Evolutionary conservation across 2,888 invertebrate species (phyloP), one percentile per base, ranked within the genome.

Genomic region (Lithophane socia): DNA sequence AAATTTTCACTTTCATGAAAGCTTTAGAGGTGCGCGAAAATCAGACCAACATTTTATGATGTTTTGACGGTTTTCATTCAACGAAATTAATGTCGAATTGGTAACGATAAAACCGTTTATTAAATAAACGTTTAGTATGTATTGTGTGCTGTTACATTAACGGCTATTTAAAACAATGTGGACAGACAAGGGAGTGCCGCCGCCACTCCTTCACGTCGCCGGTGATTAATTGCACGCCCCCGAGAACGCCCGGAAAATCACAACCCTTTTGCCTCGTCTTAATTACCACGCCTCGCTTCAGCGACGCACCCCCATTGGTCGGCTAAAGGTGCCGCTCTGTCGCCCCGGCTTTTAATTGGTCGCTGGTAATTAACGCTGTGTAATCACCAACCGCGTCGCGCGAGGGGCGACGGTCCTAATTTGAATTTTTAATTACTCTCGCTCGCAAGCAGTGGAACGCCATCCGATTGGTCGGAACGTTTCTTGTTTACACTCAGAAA

Each of bases 201-300:
- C 77, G 92, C 89, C 92, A 92, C 92, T 92, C 93, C 92, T 92
- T 88, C 90, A 86, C 81, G 84, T 84, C 90, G 80, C 88, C 90
- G 88, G 92, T 94, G 94, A 96, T 95, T 95, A 96, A 95, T 95
- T 92, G 93, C 92, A 93, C 95, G 94, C 91, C 92, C 91, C 88
- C 88, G 82, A 87, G 88, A 87, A 93, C 94, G 94, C 94, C 94
- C 94, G 96, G 96, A 93, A 96, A 96, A 96, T 94, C 94, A 90
- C 95, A 96, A 96, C 96, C 96, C 96, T 96, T 96, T 96, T 92
- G 92, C 89, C 52, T 87, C 85, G 92, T 95, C 93, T 96, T 96
- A 96, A 96, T 96, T 96, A 96, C 96, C 95, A 95, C 96, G 96
- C 95, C 96, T 94, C 90, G 94, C 92, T 95, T 95, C 95, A 95